Evolutionary conservation across 2,797 vertebrate genomes (phyloP), one percentile per base, ranked within the genome.

Genomic region (Buphagus erythrorhynchus): DNA sequence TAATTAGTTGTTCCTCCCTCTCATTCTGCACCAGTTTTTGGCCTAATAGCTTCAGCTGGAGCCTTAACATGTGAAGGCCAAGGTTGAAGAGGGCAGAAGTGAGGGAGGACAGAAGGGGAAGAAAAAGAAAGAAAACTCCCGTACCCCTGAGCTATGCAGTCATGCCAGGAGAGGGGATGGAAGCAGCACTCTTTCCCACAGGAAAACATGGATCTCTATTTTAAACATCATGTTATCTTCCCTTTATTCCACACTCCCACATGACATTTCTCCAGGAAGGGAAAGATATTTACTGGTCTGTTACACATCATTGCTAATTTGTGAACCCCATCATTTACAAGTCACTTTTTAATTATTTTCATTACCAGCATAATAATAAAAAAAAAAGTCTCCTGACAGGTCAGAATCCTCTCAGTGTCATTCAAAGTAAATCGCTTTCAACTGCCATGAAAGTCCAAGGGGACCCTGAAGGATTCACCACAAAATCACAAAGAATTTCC

Each of bases 401-500:
- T 62, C 29, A 7, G 9, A 43, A 81, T 33, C 43, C 25, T 66
- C 63, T 66, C 31, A n/a, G 24, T 86, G n/a, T 81, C 57, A 78
- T 31, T 76, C 48, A 62, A 38, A 80, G 76, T 35, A 63, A 71
- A 76, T 71, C 31, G 61, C 63, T 49, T 78, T 57, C 22, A 84
- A 20, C 28, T 72, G 76, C 65, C 40, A 67, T 8, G 16, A 45
- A 52, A 80, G 51, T 75, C 73, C 75, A 83, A 13, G 9, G 40
- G 48, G 31, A 59, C 5, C 10, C 36, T 54, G 52, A 26, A 88
- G 76, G 76, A 71, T 90, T 94, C 90, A 84, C 58, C n/a, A 83
- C 57, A 75, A 95, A 95, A 89, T 54, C 66, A 86, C 58, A 62
- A 79, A 95, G 67, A 78, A 92, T 45, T 86, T 87, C 48, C 71